phyloP scores from a whole-genome alignment of 2,888 invertebrate genomes.

The Campoletis raptor region DNA sequence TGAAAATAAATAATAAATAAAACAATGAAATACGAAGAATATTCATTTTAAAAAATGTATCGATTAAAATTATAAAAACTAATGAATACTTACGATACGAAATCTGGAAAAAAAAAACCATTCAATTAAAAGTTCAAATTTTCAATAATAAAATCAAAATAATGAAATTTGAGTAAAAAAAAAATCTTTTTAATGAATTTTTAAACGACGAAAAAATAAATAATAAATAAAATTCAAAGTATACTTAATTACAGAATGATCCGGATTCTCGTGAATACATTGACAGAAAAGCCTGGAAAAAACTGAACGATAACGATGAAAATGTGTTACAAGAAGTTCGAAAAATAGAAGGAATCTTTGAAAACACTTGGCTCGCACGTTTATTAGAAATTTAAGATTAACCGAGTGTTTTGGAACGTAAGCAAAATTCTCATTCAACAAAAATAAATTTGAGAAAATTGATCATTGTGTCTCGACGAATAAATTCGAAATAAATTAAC shows the following conservation, averaged over 20 bases:
- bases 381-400: slow-evolving; percentile 34
- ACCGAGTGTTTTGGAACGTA: background rate
- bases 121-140: background rate
- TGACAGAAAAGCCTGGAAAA: slow-evolving; percentile 42
- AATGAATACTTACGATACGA: background rate
- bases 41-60: background rate
- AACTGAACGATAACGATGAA: slow-evolving; percentile 55
- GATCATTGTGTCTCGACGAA: background rate
- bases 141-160: background rate
- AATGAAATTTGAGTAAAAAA: background rate
- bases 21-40: too few species aligned
- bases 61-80: background rate
- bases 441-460: background rate
- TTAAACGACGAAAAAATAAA: background rate
- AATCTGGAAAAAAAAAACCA: background rate
- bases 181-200: background rate
- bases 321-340: slow-evolving; percentile 54
- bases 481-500: background rate
- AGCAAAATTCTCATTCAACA: background rate
- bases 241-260: slow-evolving; percentile 56
- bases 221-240: background rate
- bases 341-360: slow-evolving; percentile 48
- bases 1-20: background rate
- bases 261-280: slow-evolving; percentile 26
- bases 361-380: slow-evolving; percentile 65